phyloP scores from a whole-genome alignment of 2,888 invertebrate genomes.

The Agelastica alni region DNA sequence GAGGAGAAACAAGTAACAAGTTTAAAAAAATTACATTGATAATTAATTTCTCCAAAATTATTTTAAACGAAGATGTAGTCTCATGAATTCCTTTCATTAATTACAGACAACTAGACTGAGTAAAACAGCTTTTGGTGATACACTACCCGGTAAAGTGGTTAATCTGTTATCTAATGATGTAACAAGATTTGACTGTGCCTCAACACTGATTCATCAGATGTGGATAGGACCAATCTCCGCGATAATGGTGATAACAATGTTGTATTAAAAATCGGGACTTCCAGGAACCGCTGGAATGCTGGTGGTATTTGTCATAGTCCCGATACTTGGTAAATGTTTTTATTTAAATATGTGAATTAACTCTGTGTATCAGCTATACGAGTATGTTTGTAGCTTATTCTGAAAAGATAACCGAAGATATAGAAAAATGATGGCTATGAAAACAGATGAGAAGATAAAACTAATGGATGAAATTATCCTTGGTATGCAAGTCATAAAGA shows the following conservation, averaged over 20 bases:
- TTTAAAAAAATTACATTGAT: no score
- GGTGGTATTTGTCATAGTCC: slow-evolving; percentile 77
- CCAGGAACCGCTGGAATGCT: slow-evolving; percentile 78
- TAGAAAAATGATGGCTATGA: slow-evolving; percentile 77
- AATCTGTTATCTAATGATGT: slow-evolving; percentile 94
- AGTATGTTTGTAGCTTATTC: slow-evolving; percentile 63
- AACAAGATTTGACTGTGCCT: slow-evolving; percentile 84
- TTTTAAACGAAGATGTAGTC: no score
- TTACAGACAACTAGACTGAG: slow-evolving; percentile 71
- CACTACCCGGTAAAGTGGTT: slow-evolving; percentile 86
- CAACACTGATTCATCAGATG: slow-evolving; percentile 81
- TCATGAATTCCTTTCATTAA: no score
- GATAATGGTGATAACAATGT: slow-evolving; percentile 73
- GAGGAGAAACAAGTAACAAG: no score
- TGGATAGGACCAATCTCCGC: slow-evolving; percentile 79
- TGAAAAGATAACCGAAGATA: slow-evolving; percentile 65
- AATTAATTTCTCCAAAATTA: no score
- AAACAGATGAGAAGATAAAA: slow-evolving; percentile 87
- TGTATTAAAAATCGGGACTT: slow-evolving; percentile 75
- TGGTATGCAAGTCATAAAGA: slow-evolving; percentile 86
- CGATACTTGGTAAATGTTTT: slow-evolving; percentile 81
- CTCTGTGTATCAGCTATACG: no score
- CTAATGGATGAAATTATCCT: slow-evolving; percentile 93
- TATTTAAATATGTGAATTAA: no score
- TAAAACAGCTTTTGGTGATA: slow-evolving; percentile 68